These are phyloP conservation scores for Anas georgica DNA, from an alignment of 2,797 vertebrate genomes.

Conservation along the genomic window DNA sequence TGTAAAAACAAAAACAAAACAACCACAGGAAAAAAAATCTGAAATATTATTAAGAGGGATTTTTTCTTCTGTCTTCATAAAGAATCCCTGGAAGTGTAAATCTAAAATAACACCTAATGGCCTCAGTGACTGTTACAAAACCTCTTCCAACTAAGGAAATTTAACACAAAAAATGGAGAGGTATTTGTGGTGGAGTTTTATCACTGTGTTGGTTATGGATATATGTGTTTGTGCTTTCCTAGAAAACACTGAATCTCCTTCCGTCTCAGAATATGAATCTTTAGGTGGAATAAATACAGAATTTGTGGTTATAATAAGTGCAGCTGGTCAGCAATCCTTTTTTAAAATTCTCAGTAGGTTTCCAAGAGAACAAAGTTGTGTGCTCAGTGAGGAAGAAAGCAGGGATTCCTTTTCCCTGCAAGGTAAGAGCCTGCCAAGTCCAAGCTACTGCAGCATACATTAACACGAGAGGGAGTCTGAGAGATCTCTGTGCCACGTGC, in stretches of 20 bases:
- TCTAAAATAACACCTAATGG: neutral
- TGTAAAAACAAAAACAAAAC: neutral
- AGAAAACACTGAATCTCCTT: neutral
- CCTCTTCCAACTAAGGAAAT: neutral
- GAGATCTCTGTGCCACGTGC: neutral
- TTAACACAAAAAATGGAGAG: neutral
- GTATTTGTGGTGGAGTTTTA: neutral
- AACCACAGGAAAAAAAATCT: neutral
- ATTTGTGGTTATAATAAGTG: neutral
- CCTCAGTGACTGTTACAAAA: neutral
- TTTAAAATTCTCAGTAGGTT: neutral
- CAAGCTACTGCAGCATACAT: neutral
- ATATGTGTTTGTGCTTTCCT: accelerated
- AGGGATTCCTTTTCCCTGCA: accelerated
- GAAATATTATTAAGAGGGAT: accelerated
- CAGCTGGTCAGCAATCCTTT: neutral
- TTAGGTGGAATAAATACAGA: neutral
- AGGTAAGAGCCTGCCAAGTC: neutral
- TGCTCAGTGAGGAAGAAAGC: neutral
- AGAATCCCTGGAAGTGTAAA: neutral
- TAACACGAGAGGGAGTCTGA: neutral
- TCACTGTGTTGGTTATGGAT: neutral
- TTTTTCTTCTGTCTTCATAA: neutral
- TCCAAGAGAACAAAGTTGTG: neutral
- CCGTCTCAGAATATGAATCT: neutral